Percentiles rank a stretch among this genome's conserved stretches.
phyloP scores from a whole-genome alignment of 2,797 vertebrate species.

The Clamator glandarius region DNA sequence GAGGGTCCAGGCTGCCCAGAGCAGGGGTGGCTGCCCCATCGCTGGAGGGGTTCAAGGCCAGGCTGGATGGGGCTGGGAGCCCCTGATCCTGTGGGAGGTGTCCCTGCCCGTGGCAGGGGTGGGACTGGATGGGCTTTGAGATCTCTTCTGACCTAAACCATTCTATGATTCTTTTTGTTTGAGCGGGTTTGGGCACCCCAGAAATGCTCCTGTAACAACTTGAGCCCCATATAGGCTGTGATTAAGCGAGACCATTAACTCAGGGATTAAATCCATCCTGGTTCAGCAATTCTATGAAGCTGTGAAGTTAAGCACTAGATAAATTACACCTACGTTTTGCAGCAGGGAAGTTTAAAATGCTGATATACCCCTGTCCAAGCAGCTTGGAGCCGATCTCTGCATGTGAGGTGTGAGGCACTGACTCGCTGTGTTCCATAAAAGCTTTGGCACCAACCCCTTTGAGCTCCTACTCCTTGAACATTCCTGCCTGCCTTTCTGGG shows the following conservation, averaged over 20 bases:
- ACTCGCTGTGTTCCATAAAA: background rate
- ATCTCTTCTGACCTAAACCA: too few species aligned
- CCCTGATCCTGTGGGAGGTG: too few species aligned
- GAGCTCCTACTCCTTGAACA: background rate
- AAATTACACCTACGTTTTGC: background rate
- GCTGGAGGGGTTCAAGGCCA: too few species aligned
- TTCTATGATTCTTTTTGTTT: background rate
- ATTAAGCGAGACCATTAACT: background rate
- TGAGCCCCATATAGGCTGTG: background rate
- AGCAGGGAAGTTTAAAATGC: background rate
- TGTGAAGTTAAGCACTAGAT: background rate
- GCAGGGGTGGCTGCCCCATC: too few species aligned
- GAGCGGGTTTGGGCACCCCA: background rate
- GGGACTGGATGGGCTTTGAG: too few species aligned
- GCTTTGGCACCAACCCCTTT: fast-evolving
- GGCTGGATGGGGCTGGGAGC: too few species aligned
- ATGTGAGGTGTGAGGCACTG: background rate
- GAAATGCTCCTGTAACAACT: background rate
- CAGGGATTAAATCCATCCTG: background rate
- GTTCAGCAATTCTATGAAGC: background rate
- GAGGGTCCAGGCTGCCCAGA: too few species aligned
- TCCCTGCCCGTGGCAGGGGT: too few species aligned
- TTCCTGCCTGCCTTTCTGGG: background rate
- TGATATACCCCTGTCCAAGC: background rate
- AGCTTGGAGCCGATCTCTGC: background rate